Evolutionary conservation across 2,888 invertebrate genomes (phyloP), one percentile per base, ranked within the genome.

Genomic region (Lepetodrilus schrolli): DNA sequence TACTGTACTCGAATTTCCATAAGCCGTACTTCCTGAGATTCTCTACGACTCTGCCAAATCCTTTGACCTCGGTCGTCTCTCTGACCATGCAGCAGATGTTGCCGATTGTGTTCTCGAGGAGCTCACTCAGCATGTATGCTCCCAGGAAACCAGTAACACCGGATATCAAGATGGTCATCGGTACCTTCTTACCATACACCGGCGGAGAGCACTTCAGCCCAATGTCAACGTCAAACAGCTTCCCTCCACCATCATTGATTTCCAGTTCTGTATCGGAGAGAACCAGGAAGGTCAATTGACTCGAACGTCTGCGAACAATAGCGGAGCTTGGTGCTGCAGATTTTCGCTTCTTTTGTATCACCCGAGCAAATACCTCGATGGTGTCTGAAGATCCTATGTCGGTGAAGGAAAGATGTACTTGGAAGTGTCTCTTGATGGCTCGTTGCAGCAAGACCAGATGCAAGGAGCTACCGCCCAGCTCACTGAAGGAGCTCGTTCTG

Each of bases 391-490:
- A 76, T 7, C 82, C 81, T 17, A 84, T 73, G 47, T 83, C 82
- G 23, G 79, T 82, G 43, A 84, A 83, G 1, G 84, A 84, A 1
- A 84, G 37, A 23, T 73, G 36, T 0, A 80, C 30, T 7, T 75
- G 58, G 13, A 83, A 69, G n/a, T 76, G 70, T 17, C 83, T 81
- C 68, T 84, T 81, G 30, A 84, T 73, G 7, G 71, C 68, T 34
- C 83, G 73, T 58, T 83, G 78, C 7, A 84, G 70, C 36, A 83
- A 73, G 4, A 83, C 82, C 4, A 84, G 72, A 50, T 84, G 84
- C 1, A 84, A 73, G 10, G 86, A 86, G 65, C 83, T 86, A 1
- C 86, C 86, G 21, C 86, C 86, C 5, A 83, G 70, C 65, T 86
- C 85, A 72, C 76, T 79, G 66, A 86, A 86, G 0, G 86, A 84